A percentile compares a stretch with the other conserved stretches of the same genome.
These are phyloP conservation scores for Coturnix japonica DNA, from an alignment of 2,113 vertebrate species.

Conservation along the genomic window DNA sequence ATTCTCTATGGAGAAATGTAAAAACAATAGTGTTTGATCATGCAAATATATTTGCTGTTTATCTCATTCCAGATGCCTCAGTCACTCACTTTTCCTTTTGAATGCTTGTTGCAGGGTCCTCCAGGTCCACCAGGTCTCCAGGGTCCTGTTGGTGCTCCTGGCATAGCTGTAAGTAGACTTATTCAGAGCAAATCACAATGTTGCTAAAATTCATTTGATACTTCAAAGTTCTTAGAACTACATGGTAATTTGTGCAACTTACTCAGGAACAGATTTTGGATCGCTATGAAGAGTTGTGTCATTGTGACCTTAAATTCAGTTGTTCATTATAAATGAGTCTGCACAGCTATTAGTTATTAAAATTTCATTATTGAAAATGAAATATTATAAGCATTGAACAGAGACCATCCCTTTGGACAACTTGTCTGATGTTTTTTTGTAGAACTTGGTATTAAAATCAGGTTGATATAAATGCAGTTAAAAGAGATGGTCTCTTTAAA, in stretches of 20 bases:
- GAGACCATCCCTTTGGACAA: background rate
- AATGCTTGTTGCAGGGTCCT: conserved; percentile 84
- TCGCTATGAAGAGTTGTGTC: background rate
- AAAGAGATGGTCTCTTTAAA: background rate
- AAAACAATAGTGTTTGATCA: background rate
- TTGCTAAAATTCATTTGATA: background rate
- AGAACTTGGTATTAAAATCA: background rate
- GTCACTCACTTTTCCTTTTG: conserved; percentile 26
- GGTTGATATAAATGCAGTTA: background rate
- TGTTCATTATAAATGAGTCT: background rate
- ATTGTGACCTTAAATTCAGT: background rate
- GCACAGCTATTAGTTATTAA: background rate
- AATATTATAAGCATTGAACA: background rate
- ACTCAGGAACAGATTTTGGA: background rate
- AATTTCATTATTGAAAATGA: background rate
- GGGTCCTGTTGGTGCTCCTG: conserved; percentile 93
- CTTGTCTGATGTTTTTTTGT: background rate
- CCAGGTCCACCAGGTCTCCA: conserved; percentile 94
- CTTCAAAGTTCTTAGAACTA: background rate
- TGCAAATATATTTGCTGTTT: background rate
- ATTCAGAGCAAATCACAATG: background rate
- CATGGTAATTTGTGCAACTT: background rate
- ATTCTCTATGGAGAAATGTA: background rate
- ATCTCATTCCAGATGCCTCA: background rate
- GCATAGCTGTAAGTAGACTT: conserved; percentile 89